phyloP scores from a whole-genome alignment of 2,888 invertebrate genomes.

The Chorisops tibialis region DNA sequence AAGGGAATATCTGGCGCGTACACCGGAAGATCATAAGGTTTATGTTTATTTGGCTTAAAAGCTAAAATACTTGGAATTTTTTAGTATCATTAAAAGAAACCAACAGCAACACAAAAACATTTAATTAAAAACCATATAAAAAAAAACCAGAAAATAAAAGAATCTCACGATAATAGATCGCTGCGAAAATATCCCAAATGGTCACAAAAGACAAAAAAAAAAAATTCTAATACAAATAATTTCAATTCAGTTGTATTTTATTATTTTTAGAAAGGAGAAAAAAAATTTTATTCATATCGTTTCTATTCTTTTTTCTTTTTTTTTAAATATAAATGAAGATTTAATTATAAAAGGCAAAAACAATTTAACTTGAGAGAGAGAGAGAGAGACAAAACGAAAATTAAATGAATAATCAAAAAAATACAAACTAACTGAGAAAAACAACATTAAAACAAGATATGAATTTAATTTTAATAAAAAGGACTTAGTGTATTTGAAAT shows the following conservation, averaged over 20 bases:
- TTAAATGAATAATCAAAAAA: no score
- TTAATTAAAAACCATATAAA: not conserved
- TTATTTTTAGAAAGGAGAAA: conserved; percentile 10
- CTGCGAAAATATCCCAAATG: no score
- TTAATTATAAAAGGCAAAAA: conserved; percentile 23
- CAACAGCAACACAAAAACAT: no score
- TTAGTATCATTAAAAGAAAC: no score
- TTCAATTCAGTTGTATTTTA: conserved; percentile 9
- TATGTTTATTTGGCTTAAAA: conserved; percentile 83
- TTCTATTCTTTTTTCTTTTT: not conserved
- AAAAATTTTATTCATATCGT: conserved; percentile 3
- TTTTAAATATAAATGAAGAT: conserved; percentile 20
- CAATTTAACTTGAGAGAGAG: not conserved
- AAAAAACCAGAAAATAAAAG: no score
- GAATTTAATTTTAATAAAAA: no score
- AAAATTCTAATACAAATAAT: conserved; percentile 21
- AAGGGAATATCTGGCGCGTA: conserved; percentile 96
- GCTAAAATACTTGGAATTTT: conserved; percentile 50
- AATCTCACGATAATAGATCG: not conserved
- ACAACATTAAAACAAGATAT: no score
- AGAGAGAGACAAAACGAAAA: no score
- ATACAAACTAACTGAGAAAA: no score
- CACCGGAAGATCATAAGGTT: conserved; percentile 94
- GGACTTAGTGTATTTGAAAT: not conserved
- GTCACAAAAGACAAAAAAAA: no score